Conservation (phyloP, 2,797 vertebrate genomes). For the Nothura maculosa region DNA sequence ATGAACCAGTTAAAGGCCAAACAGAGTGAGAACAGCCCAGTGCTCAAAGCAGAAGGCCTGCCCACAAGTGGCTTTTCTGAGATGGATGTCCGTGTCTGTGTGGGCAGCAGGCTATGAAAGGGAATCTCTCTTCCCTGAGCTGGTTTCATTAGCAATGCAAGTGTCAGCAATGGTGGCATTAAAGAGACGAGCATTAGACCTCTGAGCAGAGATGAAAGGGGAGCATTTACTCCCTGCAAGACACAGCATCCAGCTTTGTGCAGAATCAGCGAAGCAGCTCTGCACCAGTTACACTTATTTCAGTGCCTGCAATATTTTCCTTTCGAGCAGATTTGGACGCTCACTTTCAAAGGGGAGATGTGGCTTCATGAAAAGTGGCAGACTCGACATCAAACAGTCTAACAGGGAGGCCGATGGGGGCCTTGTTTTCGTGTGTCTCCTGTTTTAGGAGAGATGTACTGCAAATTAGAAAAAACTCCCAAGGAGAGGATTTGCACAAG, state of each 20-base stretch:
- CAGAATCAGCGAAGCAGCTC: slow-evolving; percentile 18
- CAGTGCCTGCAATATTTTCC: neutral
- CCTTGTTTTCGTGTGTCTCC: neutral
- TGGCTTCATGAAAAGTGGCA: neutral
- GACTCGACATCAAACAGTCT: neutral
- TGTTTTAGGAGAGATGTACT: neutral
- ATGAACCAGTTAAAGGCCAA: neutral
- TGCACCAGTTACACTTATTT: slow-evolving; percentile 28
- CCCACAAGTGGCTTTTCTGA: neutral
- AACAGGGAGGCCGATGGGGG: neutral
- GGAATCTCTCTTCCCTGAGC: slow-evolving; percentile 20
- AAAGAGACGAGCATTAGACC: slow-evolving; percentile 26
- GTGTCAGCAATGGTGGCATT: slow-evolving; percentile 37
- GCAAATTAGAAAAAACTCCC: neutral
- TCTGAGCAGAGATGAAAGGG: slow-evolving; percentile 46
- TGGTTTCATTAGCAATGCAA: slow-evolving; percentile 28
- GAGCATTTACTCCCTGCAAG: slow-evolving; percentile 25
- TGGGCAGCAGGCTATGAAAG: neutral
- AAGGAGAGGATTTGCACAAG: neutral
- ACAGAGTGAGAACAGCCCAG: neutral
- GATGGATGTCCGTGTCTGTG: neutral
- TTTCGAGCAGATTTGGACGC: neutral
- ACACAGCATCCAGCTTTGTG: neutral
- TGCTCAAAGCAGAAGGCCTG: neutral
- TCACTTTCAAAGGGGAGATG: neutral